These are phyloP conservation scores for Gallinago media DNA, from an alignment of 2,113 vertebrate genomes.

Conservation along the genomic window DNA sequence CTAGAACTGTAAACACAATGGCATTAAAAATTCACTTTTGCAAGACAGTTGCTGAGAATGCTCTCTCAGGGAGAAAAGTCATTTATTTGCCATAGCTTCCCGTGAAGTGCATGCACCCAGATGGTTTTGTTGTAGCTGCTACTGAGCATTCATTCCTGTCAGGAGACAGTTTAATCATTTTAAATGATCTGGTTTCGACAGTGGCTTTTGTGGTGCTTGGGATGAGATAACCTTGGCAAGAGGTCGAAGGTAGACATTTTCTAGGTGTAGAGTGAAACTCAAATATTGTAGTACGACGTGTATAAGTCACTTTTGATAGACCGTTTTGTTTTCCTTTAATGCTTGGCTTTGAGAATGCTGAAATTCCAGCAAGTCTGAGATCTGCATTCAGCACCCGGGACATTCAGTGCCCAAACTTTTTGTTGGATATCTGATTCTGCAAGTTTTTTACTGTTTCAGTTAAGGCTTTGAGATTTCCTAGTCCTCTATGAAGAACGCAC, in stretches of 20 bases:
- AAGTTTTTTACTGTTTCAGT: not conserved
- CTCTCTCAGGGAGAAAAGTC: not conserved
- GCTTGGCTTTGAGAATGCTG: not conserved
- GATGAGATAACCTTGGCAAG: not conserved
- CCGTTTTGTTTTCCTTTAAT: not conserved
- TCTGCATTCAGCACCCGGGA: fast-evolving
- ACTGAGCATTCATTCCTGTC: not conserved
- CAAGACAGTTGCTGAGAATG: not conserved
- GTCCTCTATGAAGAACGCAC: fast-evolving
- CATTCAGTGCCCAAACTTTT: not conserved
- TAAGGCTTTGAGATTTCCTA: not conserved
- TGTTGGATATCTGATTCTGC: too few species aligned
- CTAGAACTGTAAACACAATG: not conserved
- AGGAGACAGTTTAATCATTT: not conserved
- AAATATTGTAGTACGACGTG: fast-evolving
- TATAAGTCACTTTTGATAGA: not conserved
- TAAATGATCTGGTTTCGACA: not conserved
- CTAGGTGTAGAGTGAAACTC: not conserved
- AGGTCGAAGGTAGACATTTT: not conserved
- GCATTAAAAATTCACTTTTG: not conserved
- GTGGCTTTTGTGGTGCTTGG: not conserved
- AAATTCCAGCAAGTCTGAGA: not conserved
- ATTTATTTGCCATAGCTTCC: not conserved
- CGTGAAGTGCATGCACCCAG: not conserved
- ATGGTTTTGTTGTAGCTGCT: not conserved